Evolutionary conservation across 2,113 vertebrate species (phyloP).

Genomic region (Sebastes fasciatus): DNA sequence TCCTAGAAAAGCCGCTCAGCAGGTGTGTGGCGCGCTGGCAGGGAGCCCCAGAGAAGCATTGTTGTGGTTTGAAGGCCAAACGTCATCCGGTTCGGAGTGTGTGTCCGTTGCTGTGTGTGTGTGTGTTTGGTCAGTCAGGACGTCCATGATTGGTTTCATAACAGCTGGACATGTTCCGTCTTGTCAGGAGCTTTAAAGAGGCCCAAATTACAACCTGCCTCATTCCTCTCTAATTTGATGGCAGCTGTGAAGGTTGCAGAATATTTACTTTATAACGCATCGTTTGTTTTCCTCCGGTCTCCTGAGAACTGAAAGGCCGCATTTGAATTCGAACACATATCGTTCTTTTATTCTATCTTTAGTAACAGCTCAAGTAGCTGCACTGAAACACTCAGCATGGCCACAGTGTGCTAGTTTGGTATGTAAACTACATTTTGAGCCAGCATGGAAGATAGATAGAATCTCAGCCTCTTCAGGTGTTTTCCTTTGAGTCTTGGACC

Average conservation of each 20-base stretch:
- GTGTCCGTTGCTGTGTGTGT: constrained; percentile 8
- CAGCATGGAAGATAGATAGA: too few relatives aligned
- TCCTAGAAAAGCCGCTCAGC: constrained; percentile 60
- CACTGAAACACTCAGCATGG: background rate
- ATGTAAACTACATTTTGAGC: background rate
- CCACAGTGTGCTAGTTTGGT: background rate
- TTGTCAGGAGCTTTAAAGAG: constrained; percentile 44
- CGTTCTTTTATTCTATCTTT: background rate
- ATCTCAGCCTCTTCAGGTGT: too few relatives aligned
- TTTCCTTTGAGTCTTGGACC: too few relatives aligned
- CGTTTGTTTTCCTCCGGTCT: background rate
- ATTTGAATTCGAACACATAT: background rate
- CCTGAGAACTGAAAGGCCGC: background rate
- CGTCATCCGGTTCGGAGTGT: background rate
- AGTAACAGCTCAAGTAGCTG: background rate
- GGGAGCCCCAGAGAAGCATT: constrained; percentile 35
- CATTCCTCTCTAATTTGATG: background rate
- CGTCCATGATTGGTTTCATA: constrained; percentile 38
- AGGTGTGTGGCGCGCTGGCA: constrained; percentile 26
- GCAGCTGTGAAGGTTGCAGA: background rate
- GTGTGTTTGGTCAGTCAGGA: constrained; percentile 3
- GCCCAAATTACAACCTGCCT: constrained; percentile 5
- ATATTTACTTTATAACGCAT: too few relatives aligned
- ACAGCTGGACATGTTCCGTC: constrained; percentile 51
- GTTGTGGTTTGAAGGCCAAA: constrained; percentile 14